phyloP scores from a whole-genome alignment of 2,797 vertebrate species.

The Benthosema pterotum region DNA sequence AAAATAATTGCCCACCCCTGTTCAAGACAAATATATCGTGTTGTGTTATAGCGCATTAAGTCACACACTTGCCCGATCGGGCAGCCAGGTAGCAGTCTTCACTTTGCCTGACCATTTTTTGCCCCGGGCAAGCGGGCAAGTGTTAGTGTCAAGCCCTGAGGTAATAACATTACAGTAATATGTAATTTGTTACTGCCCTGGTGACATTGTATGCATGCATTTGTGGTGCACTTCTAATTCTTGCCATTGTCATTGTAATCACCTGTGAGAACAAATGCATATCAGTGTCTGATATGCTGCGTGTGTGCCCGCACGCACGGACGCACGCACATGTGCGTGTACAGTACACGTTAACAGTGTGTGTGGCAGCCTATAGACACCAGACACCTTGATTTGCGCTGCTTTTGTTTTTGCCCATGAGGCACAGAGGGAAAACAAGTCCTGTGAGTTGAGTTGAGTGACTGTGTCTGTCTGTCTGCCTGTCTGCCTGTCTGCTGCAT shows the following conservation, averaged over 20 bases:
- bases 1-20: too few relatives aligned
- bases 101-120: too few relatives aligned
- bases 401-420: constrained; percentile 61
- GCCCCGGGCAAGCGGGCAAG: too few relatives aligned
- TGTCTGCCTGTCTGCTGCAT: constrained; percentile 15
- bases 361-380: constrained; percentile 43
- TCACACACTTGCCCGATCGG: too few relatives aligned
- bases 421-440: constrained; percentile 59
- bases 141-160: too few relatives aligned
- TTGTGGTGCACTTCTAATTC: background rate
- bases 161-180: too few relatives aligned
- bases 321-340: too few relatives aligned
- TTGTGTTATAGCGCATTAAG: too few relatives aligned
- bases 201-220: background rate
- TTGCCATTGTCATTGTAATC: constrained; percentile 36
- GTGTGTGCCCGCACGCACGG: constrained; percentile 1
- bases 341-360: constrained; percentile 6
- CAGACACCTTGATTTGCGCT: constrained; percentile 64
- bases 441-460: constrained; percentile 12
- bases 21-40: too few relatives aligned
- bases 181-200: too few relatives aligned
- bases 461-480: constrained; percentile 44
- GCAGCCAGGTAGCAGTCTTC: too few relatives aligned
- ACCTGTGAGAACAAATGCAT: constrained; percentile 47
- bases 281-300: constrained; percentile 1